These are phyloP conservation scores for Sebastes jordani DNA, from an alignment of 2,797 vertebrate species.

Conservation along the genomic window DNA sequence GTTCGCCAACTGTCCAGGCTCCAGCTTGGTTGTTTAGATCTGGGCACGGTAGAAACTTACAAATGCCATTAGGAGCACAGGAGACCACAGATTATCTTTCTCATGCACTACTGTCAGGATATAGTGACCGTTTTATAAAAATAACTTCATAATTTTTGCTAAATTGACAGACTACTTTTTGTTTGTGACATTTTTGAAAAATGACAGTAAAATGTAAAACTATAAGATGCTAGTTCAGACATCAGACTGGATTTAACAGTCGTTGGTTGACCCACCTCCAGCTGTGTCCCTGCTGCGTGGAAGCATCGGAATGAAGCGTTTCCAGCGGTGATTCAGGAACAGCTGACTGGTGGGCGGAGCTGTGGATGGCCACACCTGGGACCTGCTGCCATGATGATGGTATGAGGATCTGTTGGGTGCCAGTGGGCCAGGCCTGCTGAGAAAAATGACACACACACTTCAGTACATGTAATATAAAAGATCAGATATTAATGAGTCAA, in stretches of 20 bases:
- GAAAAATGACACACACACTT: slow-evolving; percentile 52
- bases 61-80: too few species aligned
- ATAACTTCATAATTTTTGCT: too few species aligned
- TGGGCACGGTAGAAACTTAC: too few species aligned
- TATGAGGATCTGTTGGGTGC: slow-evolving; percentile 96
- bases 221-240: not conserved
- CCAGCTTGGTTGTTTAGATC: too few species aligned
- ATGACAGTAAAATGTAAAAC: not conserved
- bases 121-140: too few species aligned
- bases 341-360: slow-evolving; percentile 86
- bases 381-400: slow-evolving; percentile 99
- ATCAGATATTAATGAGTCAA: not conserved
- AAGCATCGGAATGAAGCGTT: slow-evolving; percentile 84
- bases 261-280: slow-evolving; percentile 87
- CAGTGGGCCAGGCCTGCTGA: slow-evolving; percentile 98
- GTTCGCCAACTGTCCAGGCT: accelerated
- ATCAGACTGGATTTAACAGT: not conserved
- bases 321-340: slow-evolving; percentile 83
- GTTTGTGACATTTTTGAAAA: not conserved
- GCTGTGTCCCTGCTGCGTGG: slow-evolving; percentile 88
- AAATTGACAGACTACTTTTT: too few species aligned
- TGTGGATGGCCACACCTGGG: slow-evolving; percentile 93
- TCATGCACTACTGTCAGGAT: too few species aligned
- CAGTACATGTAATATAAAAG: not conserved
- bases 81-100: too few species aligned